Conservation (phyloP, 2,888 invertebrate genomes). For the Andrena camellia region DNA sequence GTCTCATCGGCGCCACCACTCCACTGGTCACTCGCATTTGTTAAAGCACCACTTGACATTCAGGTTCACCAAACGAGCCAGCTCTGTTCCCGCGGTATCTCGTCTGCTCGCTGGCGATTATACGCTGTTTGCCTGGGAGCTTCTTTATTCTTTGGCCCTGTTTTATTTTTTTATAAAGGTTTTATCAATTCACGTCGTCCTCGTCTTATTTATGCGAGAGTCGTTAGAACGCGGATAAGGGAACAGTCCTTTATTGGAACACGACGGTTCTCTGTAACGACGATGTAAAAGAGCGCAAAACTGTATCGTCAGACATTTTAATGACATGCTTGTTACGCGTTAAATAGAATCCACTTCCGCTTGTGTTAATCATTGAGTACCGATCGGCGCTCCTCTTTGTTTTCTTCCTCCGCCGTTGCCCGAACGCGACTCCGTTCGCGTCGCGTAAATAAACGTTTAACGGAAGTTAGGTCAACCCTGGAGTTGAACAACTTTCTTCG, state of each 20-base stretch:
- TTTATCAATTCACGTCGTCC: background rate
- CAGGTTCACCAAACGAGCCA: background rate
- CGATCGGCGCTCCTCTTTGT: background rate
- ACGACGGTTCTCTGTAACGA: background rate
- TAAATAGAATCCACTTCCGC: conserved; percentile 15
- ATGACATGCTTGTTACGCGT: background rate
- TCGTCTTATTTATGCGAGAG: too few relatives aligned
- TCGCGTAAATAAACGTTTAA: conserved; percentile 11
- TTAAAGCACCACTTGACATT: background rate
- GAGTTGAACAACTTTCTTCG: conserved; percentile 18
- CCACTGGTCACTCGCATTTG: background rate
- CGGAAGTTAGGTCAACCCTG: conserved; percentile 51
- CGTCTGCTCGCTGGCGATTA: background rate
- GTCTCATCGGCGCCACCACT: background rate
- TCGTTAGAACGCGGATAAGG: too few relatives aligned
- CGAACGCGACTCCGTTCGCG: background rate
- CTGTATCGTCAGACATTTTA: background rate
- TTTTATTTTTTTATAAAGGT: background rate
- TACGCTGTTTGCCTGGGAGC: background rate
- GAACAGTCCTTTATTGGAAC: background rate
- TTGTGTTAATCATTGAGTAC: background rate
- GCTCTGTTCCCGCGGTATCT: background rate
- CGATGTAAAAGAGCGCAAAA: background rate
- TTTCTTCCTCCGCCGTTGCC: background rate
- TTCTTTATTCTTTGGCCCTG: background rate